These are phyloP conservation scores for Myiopsitta monachus DNA, from an alignment of 2,113 vertebrate species.

Conservation along the genomic window DNA sequence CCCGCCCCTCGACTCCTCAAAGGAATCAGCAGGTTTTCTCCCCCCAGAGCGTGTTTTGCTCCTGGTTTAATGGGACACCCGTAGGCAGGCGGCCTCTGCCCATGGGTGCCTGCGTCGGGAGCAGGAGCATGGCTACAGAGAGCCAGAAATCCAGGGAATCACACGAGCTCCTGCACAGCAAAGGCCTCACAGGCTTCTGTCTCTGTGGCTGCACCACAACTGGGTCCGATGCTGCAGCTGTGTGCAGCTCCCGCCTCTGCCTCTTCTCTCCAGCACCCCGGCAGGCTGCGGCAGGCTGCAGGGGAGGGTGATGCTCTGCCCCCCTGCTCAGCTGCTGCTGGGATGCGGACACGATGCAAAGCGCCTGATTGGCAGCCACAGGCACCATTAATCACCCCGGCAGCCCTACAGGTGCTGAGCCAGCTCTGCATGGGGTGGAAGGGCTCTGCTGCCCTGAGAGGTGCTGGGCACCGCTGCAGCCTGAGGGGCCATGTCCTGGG, in stretches of 20 bases:
- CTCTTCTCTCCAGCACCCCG: neutral
- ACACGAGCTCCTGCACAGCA: neutral
- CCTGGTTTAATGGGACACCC: no score
- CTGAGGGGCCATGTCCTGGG: no score
- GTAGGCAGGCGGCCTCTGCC: neutral
- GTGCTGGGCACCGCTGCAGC: neutral
- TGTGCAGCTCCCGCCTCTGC: neutral
- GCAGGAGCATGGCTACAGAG: neutral
- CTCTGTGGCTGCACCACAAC: neutral
- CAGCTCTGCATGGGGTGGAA: neutral
- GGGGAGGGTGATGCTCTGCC: neutral
- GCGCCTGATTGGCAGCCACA: neutral
- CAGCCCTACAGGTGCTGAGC: neutral
- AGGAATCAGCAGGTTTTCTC: neutral
- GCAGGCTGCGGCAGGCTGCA: neutral
- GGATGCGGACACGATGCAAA: neutral
- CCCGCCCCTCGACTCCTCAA: neutral
- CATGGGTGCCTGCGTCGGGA: neutral
- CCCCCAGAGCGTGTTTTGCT: neutral
- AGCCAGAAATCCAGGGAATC: neutral
- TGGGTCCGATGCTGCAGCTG: neutral
- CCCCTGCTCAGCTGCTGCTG: neutral
- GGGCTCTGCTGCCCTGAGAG: neutral
- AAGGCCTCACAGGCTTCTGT: neutral
- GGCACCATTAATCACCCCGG: neutral